Evolutionary conservation across 35 echinoderm and acorn worm species (phyloP).

Genomic region (Nesometra sesokonis): DNA sequence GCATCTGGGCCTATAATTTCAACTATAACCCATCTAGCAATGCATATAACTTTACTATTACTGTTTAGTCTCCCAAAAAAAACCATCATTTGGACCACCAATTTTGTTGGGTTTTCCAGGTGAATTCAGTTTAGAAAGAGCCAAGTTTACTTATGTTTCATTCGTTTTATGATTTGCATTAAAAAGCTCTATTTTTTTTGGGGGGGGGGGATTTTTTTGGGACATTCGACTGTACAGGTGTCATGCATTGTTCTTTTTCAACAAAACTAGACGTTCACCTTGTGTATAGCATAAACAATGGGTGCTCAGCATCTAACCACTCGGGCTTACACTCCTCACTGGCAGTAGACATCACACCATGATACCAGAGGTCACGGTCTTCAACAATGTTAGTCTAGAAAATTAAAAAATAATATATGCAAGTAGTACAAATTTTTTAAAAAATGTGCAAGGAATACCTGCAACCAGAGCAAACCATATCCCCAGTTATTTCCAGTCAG

Average conservation of each 20-base stretch:
- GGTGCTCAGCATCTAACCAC: conserved; percentile 85
- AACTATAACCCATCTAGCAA: too few relatives aligned
- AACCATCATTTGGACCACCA: too few relatives aligned
- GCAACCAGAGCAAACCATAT: too few relatives aligned
- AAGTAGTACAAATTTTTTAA: neutral
- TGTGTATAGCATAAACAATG: conserved; percentile 91
- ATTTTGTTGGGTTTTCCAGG: too few relatives aligned
- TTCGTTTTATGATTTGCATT: neutral
- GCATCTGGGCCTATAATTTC: too few relatives aligned
- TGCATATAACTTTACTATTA: too few relatives aligned
- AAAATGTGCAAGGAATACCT: too few relatives aligned
- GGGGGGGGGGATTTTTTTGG: neutral
- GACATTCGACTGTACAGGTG: neutral
- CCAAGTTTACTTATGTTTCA: too few relatives aligned
- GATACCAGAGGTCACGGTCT: conserved; percentile 76
- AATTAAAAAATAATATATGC: neutral
- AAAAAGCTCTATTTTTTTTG: neutral
- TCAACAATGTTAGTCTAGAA: conserved; percentile 17
- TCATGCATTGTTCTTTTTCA: neutral
- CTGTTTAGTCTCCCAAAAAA: too few relatives aligned
- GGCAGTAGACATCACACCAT: conserved; percentile 61
- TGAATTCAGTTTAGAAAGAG: too few relatives aligned
- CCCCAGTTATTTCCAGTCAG: too few relatives aligned
- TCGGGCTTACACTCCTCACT: conserved; percentile 82
- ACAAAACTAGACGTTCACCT: conserved; percentile 45